Evolutionary conservation across 2,113 vertebrate species (phyloP), one percentile per base, ranked within the genome.

Genomic region (Butorides virescens): DNA sequence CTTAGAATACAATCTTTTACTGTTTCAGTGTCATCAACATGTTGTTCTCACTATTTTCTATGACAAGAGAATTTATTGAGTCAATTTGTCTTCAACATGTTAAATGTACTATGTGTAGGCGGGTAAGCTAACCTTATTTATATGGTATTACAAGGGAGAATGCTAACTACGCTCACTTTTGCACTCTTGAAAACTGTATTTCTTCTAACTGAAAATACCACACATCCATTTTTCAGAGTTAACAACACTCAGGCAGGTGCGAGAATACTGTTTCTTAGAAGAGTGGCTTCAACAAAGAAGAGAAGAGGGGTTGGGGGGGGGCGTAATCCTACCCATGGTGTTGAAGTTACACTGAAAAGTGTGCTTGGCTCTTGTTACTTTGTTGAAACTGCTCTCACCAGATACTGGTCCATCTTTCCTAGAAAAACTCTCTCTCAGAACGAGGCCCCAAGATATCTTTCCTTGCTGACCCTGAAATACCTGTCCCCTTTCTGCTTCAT

Each of bases 41-140:
- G 73, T 93, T 97, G 89, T 96, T 94, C 83, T 94, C 23, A 0
- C 93, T 86, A 12, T 94, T 94, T 96, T 91, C 91, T 91, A 21
- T 82, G 88, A 92, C 86, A 86, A 77, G 86, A 89, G 46, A 86
- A 91, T 91, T 95, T 95, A 95, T 71, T 88, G 90, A 93, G 77
- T 88, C 86, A 80, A 91, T 96, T 95, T 82, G 66, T 91, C 88
- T 97, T 96, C 80, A 92, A 42, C 56, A 66, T 9, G 50, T 82
- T 95, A 82, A 89, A 76, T 68, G 80, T 79, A 65, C 61, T 81
- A 15, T n/a, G 63, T 79, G 83, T 89, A 84, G 96, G 91, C 14
- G 32, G 73, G 55, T 37, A 85, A 94, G 76, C 73, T 90, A 93
- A 74, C 90, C 88, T 92, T 87, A 85, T 85, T 96, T 89, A 62